Conservation (phyloP, 92 coral and sea anemone genomes). For the Bergia sp. region DNA sequence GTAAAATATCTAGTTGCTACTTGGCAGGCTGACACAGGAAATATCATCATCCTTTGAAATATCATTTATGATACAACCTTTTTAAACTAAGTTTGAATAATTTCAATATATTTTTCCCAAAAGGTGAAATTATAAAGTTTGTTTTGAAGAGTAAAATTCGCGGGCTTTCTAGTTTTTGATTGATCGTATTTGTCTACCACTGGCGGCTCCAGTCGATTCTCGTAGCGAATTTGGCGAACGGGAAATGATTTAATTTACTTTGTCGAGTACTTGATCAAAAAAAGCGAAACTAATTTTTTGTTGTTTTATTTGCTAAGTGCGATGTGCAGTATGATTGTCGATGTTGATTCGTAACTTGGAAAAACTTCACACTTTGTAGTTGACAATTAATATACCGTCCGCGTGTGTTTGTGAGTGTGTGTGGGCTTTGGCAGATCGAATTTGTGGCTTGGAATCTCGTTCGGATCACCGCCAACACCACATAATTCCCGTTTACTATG, state of each 20-base stretch:
- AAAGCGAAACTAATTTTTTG: background rate
- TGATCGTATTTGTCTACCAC: conserved; percentile 2
- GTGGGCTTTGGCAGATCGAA: background rate
- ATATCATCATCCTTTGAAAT: background rate
- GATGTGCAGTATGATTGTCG: background rate
- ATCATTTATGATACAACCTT: background rate
- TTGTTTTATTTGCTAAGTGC: background rate
- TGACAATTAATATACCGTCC: background rate
- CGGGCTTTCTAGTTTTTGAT: background rate
- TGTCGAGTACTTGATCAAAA: background rate
- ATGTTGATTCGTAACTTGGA: background rate
- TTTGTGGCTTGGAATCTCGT: background rate
- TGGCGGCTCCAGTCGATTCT: background rate
- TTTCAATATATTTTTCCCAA: background rate
- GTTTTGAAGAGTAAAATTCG: background rate
- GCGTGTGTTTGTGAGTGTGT: background rate
- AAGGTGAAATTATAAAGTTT: background rate
- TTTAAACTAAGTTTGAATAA: background rate
- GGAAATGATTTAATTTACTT: background rate
- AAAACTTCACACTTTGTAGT: background rate
- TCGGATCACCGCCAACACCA: background rate
- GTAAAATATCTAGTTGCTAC: background rate
- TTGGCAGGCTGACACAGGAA: background rate
- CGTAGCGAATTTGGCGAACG: background rate
- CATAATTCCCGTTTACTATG: background rate